phyloP scores from a whole-genome alignment of 1,140 invertebrate genomes.

The Elysia chlorotica region DNA sequence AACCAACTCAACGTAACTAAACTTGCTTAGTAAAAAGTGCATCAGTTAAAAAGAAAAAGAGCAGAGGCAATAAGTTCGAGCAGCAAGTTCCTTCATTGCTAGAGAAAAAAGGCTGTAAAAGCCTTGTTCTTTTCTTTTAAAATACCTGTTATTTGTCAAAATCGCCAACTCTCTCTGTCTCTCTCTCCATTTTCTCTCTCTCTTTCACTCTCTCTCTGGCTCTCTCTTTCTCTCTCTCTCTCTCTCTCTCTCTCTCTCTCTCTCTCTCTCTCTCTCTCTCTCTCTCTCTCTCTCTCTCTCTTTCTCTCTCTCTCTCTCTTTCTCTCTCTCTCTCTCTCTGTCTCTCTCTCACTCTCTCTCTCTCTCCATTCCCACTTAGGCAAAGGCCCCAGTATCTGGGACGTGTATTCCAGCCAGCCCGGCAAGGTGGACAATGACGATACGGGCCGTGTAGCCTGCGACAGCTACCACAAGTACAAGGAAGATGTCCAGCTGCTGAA shows the following conservation, averaged over 20 bases:
- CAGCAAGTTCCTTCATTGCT: too few species aligned
- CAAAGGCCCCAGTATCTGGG: conserved; percentile 66
- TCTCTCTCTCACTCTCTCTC: neutral
- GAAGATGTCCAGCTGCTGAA: conserved; percentile 70
- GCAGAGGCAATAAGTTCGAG: too few species aligned
- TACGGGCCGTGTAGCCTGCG: conserved; percentile 70
- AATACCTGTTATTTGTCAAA: too few species aligned
- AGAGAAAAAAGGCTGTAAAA: too few species aligned
- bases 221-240: neutral
- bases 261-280: neutral
- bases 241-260: neutral
- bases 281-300: neutral
- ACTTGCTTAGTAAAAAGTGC: too few species aligned
- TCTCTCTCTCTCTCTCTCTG: neutral
- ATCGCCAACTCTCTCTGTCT: too few species aligned
- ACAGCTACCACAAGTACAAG: conserved; percentile 72
- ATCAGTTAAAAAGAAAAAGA: too few species aligned
- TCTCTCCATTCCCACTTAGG: conserved; percentile 31
- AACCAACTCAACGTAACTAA: too few species aligned
- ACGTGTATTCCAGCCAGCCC: conserved; percentile 65
- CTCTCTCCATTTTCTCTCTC: too few species aligned
- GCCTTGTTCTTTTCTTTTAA: too few species aligned
- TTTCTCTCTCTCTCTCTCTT: neutral
- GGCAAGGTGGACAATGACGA: conserved; percentile 64
- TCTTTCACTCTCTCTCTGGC: too few species aligned